Base-by-base conservation (phyloP, 2,797 vertebrate species). In the Hemibagrus guttatus region DNA sequence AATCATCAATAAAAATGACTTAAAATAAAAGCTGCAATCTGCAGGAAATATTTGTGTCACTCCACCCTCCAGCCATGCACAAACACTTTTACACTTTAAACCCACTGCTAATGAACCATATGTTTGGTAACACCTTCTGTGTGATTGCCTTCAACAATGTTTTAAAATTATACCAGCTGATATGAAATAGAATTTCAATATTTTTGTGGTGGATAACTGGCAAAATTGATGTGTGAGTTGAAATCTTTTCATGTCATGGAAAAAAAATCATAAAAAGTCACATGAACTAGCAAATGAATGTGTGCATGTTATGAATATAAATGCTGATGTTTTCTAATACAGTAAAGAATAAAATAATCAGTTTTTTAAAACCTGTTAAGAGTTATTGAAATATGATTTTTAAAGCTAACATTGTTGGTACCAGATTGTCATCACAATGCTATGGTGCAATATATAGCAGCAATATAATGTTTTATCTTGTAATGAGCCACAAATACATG, bases 41-140 rank as follows among this genome's bases (percentile, higher is more conserved):
- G 59, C 3, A 49, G 13, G 26, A 81, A 81, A n/a, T 12, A 14
- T 64, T 46, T 8, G 23, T 64, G 39, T 63, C 80, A 81, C 31
- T 61, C 31, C 61, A 64, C 23, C 19, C 23, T 81, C 61, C 46
- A 66, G 39, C 63, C 54, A 64, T 3, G 17, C 14, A 52, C 46
- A 46, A 17, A 46, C 2, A 1, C 58, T 63, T 39, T 81, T 13
- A 83, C 46, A 83, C 61, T 31, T 64, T 52, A n/a, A 42, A 42
- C 61, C 54, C 46, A 54, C 11, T 68, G 63, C 63, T 83, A 81
- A 81, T 39, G 31, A 81, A 46, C 59, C 79, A 63, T 63, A 81
- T 28, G 79, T 42, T 63, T 46, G 59, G 35, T 81, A 26, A 46
- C 39, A 63, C 14, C 4, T 46, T 63, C 13, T 61, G 21, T 78